Percentiles rank a stretch among this genome's conserved stretches.
Evolutionary conservation across 2,113 vertebrate species (phyloP).

Genomic region (Murina feae): DNA sequence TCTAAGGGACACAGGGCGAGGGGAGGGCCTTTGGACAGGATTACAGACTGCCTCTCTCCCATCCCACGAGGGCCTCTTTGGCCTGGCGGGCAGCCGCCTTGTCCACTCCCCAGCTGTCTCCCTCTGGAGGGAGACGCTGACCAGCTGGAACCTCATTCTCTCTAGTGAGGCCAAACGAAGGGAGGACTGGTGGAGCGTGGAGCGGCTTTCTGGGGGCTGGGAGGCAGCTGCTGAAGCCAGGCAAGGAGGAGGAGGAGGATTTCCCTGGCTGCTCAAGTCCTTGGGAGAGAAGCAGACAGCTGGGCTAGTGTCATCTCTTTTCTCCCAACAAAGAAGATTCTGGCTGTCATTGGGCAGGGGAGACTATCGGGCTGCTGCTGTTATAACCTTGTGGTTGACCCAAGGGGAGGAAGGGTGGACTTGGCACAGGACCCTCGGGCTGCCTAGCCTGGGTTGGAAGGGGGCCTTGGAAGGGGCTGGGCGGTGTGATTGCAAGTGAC

Average conservation of each 20-base stretch:
- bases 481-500: neutral
- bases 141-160: conserved; percentile 70
- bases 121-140: conserved; percentile 68
- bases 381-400: neutral
- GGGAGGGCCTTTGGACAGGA: conserved; percentile 46
- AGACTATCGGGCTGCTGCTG: neutral
- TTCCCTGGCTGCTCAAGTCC: conserved; percentile 31
- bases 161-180: conserved; percentile 65
- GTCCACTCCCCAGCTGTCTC: conserved; percentile 73
- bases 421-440: neutral
- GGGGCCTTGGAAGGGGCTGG: neutral
- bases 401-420: neutral
- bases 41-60: conserved; percentile 23
- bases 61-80: conserved; percentile 56
- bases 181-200: conserved; percentile 50
- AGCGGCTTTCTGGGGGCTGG: conserved; percentile 56
- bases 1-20: conserved; percentile 25
- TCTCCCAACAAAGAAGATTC: conserved; percentile 7
- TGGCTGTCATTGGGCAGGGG: neutral
- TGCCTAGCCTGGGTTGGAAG: neutral
- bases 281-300: neutral
- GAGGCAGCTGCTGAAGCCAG: conserved; percentile 55
- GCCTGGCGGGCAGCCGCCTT: conserved; percentile 49
- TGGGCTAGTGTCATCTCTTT: neutral
- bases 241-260: conserved; percentile 18